phyloP scores from a whole-genome alignment of 2,797 vertebrate genomes.

The Hippocampus kuda region DNA sequence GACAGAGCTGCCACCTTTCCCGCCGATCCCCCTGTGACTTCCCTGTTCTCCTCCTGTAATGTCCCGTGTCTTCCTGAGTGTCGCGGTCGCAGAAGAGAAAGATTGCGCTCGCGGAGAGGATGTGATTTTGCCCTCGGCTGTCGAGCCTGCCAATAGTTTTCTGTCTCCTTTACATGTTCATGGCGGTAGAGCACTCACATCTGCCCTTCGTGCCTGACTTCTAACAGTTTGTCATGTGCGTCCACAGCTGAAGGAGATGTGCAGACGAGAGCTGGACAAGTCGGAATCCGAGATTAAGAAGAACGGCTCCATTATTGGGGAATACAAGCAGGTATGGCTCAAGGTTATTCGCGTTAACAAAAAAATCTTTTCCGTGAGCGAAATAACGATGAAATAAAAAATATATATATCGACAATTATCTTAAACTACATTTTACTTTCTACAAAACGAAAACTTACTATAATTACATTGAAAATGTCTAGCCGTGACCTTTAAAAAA shows the following conservation, averaged over 20 bases:
- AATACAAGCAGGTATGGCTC: conserved; percentile 89
- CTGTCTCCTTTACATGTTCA: conserved; percentile 33
- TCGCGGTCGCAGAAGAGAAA: conserved; percentile 27
- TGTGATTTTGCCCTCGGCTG: conserved; percentile 34
- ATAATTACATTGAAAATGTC: too few relatives aligned
- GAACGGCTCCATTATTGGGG: conserved; percentile 94
- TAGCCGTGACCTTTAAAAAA: too few relatives aligned
- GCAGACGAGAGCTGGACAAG: conserved; percentile 91
- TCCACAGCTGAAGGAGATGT: conserved; percentile 95
- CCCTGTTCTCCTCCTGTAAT: conserved; percentile 25
- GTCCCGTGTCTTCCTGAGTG: conserved; percentile 27
- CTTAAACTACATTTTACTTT: too few relatives aligned
- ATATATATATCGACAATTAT: too few relatives aligned
- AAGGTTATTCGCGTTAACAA: too few relatives aligned
- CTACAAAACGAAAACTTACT: too few relatives aligned
- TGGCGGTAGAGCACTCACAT: conserved; percentile 13
- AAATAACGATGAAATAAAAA: too few relatives aligned
- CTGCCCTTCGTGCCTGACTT: conserved; percentile 30
- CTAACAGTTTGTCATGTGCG: conserved; percentile 16
- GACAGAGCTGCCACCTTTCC: conserved; percentile 17
- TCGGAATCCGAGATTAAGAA: conserved; percentile 97
- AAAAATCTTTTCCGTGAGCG: too few relatives aligned
- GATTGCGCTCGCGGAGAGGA: conserved; percentile 31
- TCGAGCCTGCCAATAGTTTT: conserved; percentile 31
- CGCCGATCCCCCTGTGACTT: conserved; percentile 9